Evolutionary conservation across 2,113 vertebrate species (phyloP).

Genomic region (Catagonus wagneri): DNA sequence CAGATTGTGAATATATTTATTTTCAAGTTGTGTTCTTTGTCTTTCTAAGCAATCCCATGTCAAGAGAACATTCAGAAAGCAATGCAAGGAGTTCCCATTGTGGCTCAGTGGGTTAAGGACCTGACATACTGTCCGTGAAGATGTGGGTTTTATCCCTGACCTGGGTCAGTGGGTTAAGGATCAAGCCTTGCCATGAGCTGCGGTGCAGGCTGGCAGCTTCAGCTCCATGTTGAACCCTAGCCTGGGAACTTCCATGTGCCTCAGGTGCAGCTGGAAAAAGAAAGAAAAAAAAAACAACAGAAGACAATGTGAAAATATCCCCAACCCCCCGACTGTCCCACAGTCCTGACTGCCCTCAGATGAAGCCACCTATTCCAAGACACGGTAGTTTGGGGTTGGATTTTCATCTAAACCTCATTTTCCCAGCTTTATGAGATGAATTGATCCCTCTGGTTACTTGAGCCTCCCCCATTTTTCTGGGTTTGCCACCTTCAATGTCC

Average conservation of each 20-base stretch:
- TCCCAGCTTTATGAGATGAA: constrained; percentile 31
- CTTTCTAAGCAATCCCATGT: constrained; percentile 23
- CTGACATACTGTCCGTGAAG: no score
- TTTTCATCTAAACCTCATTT: constrained; percentile 4
- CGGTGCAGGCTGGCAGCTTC: no score
- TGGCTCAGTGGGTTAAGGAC: no score
- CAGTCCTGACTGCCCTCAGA: not conserved
- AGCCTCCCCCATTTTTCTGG: not conserved
- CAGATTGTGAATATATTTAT: constrained; percentile 78
- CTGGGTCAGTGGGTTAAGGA: no score
- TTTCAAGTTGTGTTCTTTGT: constrained; percentile 51
- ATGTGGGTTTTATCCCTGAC: no score
- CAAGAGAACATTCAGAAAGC: constrained; percentile 29
- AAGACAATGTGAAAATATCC: constrained; percentile 4
- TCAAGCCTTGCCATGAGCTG: no score
- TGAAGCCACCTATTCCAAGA: constrained; percentile 33
- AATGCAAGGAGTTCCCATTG: not conserved
- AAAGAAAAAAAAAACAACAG: no score
- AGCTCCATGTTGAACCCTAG: no score
- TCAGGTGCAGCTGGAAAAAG: no score
- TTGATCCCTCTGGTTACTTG: not conserved
- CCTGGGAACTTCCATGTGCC: no score
- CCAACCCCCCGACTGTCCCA: not conserved
- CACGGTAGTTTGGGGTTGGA: not conserved
- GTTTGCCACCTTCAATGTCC: constrained; percentile 9